Conservation (phyloP, 2,888 invertebrate genomes). For the Patella depressa region DNA sequence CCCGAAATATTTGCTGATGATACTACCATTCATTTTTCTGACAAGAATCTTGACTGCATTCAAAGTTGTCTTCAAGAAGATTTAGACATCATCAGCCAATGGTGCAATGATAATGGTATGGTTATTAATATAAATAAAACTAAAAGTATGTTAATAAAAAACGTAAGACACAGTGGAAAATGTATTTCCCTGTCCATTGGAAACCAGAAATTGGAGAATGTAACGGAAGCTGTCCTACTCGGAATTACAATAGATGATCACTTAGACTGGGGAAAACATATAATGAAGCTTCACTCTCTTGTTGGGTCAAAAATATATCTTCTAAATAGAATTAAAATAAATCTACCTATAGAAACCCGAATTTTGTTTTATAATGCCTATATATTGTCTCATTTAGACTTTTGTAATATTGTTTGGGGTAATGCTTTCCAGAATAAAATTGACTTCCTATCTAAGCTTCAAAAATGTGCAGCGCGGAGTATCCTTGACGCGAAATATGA, state of each 20-base stretch:
- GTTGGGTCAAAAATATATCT: no score
- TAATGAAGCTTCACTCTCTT: no score
- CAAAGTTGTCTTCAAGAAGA: background rate
- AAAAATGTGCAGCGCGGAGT: background rate
- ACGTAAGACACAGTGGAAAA: background rate
- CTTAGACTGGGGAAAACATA: no score
- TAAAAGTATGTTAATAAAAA: background rate
- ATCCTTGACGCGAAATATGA: background rate
- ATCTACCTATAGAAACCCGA: background rate
- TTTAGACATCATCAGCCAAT: no score
- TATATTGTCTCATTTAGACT: background rate
- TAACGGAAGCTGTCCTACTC: no score
- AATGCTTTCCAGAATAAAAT: background rate
- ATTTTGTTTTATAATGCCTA: background rate
- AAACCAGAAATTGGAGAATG: background rate
- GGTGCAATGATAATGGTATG: no score
- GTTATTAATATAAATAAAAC: background rate
- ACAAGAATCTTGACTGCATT: background rate
- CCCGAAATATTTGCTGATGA: slow-evolving; percentile 3
- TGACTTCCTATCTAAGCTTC: no score
- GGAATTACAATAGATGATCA: no score
- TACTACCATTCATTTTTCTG: slow-evolving; percentile 1
- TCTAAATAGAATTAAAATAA: no score
- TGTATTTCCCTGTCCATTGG: background rate
- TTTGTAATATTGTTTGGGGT: background rate